Evolutionary conservation across 2,797 vertebrate genomes (phyloP), one percentile per base, ranked within the genome.

Genomic region (Semaprochilodus insignis): DNA sequence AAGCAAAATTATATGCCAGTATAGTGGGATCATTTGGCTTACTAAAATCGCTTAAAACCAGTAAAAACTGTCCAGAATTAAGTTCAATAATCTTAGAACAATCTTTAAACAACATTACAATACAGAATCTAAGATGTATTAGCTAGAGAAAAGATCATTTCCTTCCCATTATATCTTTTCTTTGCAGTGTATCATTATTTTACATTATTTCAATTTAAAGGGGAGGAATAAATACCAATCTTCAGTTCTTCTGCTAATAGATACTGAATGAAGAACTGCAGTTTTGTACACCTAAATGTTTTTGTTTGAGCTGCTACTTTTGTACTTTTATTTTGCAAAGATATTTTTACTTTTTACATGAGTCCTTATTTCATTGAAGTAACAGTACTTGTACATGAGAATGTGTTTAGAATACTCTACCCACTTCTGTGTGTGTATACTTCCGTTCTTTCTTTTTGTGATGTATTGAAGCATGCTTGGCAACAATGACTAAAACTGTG

Each of bases 401-500:
- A 23, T 23, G 54, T 1, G 19, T 21, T 57, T 19, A 57, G 16
- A 6, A 60, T 25, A 60, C 59, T 23, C 11, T 60, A 60, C 59
- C 59, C 59, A 60, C 60, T 25, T 63, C 13, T 31, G 25, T 63
- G 59, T 62, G 59, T 62, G 25, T 19, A 40, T 34, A 55, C 13
- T n/a, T 57, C 27, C 2, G 34, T 34, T 31, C 10, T 59, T 31
- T 23, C 34, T 77, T 51, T 52, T 10, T 74, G 19, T 62, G 55
- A 69, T 76, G 66, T 36, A n/a, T 59, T 74, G 36, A 69, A 21
- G 21, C 54, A 52, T 77, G 7, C 25, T 70, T 57, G 13, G 25
- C 23, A 27, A 71, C 54, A 57, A 52, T 63, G 31, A 67, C 52
- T 25, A 34, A 70, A 70, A 52, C 69, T 72, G n/a, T 23, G 55